Evolutionary conservation across 2,113 vertebrate genomes (phyloP).

Genomic region (Misgurnus mizolepis): DNA sequence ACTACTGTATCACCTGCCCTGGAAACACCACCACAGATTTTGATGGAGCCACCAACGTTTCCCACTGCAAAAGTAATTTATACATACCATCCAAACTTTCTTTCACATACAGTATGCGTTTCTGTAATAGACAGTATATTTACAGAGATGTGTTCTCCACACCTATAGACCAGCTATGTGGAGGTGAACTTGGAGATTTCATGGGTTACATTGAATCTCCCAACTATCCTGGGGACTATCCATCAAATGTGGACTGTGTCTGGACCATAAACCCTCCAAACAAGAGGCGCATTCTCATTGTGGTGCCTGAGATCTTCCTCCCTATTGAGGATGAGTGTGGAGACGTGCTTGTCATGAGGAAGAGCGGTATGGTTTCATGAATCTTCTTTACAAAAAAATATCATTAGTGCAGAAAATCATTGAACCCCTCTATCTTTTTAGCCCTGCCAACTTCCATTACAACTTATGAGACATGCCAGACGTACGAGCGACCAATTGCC

Average conservation of each 20-base stretch:
- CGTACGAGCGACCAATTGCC: slow-evolving; percentile 95
- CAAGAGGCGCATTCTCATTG: slow-evolving; percentile 94
- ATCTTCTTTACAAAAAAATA: not conserved
- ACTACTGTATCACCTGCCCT: slow-evolving; percentile 89
- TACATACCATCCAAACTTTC: not conserved
- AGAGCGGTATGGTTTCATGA: slow-evolving; percentile 82
- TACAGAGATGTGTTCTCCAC: slow-evolving; percentile 18
- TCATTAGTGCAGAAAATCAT: not conserved
- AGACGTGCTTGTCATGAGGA: slow-evolving; percentile 97
- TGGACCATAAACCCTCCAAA: slow-evolving; percentile 95
- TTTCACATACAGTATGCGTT: not conserved
- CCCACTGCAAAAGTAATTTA: slow-evolving; percentile 92
- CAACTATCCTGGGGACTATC: slow-evolving; percentile 97
- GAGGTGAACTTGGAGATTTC: slow-evolving; percentile 93
- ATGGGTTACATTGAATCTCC: slow-evolving; percentile 97
- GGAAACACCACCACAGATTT: slow-evolving; percentile 97
- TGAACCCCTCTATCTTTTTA: slow-evolving; percentile 58
- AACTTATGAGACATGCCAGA: slow-evolving; percentile 98
- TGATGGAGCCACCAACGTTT: slow-evolving; percentile 93
- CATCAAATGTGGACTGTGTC: slow-evolving; percentile 91
- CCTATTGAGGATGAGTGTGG: slow-evolving; percentile 98
- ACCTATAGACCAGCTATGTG: slow-evolving; percentile 87
- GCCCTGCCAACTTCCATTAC: slow-evolving; percentile 96
- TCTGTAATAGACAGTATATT: not conserved
- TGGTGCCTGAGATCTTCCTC: slow-evolving; percentile 96